Percentiles rank a stretch among this genome's conserved stretches.
Conservation (phyloP, 2,113 vertebrate genomes). For the Euleptes europaea region DNA sequence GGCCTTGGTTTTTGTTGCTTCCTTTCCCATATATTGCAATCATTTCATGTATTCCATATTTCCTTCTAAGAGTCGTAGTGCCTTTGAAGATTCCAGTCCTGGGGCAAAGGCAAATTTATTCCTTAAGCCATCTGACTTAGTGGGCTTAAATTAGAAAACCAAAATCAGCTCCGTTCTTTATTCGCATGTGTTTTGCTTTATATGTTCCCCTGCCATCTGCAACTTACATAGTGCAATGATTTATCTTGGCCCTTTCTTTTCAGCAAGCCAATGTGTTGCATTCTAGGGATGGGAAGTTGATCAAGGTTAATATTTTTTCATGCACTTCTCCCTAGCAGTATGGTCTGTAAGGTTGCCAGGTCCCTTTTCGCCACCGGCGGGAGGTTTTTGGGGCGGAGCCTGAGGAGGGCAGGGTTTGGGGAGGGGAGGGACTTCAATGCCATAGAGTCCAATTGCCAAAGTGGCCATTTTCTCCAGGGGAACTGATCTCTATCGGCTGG, state of each 20-base stretch:
- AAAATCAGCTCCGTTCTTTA: not conserved
- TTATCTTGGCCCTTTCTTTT: not conserved
- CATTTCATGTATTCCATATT: not conserved
- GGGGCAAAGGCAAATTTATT: conserved; percentile 13
- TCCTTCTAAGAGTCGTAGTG: not conserved
- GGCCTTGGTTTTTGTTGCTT: not conserved
- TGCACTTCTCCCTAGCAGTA: not conserved
- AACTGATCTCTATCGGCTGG: no score
- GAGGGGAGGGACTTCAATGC: no score
- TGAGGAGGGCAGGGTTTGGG: no score
- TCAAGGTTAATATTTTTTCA: not conserved
- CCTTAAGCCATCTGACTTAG: not conserved
- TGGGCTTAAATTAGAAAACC: conserved; percentile 18
- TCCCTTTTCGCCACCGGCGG: no score
- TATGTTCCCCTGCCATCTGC: not conserved
- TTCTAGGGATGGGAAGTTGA: not conserved
- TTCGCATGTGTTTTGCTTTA: conserved; percentile 16
- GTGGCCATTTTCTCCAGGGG: no score
- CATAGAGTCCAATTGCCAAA: no score
- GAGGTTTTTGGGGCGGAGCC: no score
- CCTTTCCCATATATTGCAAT: not conserved
- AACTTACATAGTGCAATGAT: not conserved
- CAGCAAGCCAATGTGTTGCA: not conserved
- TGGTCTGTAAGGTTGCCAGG: no score
- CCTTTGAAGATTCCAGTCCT: not conserved